These are phyloP conservation scores for Antheraea pernyi DNA, from an alignment of 1,140 invertebrate genomes.

Conservation along the genomic window DNA sequence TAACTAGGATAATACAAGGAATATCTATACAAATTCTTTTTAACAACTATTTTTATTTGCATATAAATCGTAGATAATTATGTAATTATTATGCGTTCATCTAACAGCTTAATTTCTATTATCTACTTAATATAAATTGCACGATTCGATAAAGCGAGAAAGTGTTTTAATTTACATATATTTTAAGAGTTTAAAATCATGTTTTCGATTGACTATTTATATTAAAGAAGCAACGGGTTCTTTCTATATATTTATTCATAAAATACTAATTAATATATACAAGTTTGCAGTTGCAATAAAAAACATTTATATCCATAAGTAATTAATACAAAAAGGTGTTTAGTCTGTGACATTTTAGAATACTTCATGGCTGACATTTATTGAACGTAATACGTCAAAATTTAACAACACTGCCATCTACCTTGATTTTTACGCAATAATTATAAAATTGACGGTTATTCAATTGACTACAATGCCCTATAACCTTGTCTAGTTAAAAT, in stretches of 20 bases:
- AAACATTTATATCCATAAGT: too few species aligned
- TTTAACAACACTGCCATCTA: background rate
- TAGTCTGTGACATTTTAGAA: too few species aligned
- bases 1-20: slow-evolving; percentile 43
- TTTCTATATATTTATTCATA: too few species aligned
- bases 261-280: too few species aligned
- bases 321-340: too few species aligned
- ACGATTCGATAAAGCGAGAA: slow-evolving; percentile 72
- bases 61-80: slow-evolving; percentile 47
- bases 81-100: slow-evolving; percentile 52
- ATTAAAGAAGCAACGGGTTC: background rate
- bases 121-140: slow-evolving; percentile 73
- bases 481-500: background rate
- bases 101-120: slow-evolving; percentile 59
- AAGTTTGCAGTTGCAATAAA: too few species aligned
- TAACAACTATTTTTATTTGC: slow-evolving; percentile 30
- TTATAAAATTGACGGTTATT: slow-evolving; percentile 5
- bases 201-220: background rate
- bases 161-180: slow-evolving; percentile 1
- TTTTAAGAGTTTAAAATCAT: background rate
- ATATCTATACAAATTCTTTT: slow-evolving; percentile 53
- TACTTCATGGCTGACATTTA: too few species aligned
- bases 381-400: background rate
- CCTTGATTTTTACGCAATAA: background rate
- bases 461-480: background rate